A percentile compares a stretch with the other conserved stretches of the same genome.
Evolutionary conservation across 2,113 vertebrate species (phyloP).

Genomic region (Cyprinus carpio): DNA sequence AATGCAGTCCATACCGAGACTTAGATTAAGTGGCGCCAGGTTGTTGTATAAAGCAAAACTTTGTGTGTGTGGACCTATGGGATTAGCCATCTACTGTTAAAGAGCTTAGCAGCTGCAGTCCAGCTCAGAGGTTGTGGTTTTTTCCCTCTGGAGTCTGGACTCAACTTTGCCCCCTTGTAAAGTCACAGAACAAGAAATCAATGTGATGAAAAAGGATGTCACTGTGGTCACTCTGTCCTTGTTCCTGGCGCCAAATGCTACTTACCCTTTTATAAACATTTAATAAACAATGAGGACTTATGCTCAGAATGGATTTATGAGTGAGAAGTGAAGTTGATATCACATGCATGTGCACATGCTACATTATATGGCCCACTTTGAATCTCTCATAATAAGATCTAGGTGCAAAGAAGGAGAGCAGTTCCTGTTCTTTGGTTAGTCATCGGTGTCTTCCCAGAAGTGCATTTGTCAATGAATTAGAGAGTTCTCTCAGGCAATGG

Average conservation of each 20-base stretch:
- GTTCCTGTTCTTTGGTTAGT: constrained; percentile 41
- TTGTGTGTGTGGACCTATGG: constrained; percentile 15
- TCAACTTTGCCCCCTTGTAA: constrained; percentile 63
- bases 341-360: background rate
- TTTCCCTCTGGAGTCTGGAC: background rate
- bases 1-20: constrained; percentile 13
- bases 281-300: background rate
- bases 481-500: constrained; percentile 20
- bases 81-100: constrained; percentile 30
- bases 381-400: constrained; percentile 8
- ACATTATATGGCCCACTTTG: background rate
- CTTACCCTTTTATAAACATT: background rate
- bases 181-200: constrained; percentile 57
- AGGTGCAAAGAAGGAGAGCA: background rate
- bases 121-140: constrained; percentile 15
- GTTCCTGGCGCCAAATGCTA: constrained; percentile 1
- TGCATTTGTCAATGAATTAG: constrained; percentile 47
- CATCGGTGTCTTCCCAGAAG: constrained; percentile 45
- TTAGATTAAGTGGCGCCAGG: constrained; percentile 20
- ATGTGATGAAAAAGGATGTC: constrained; percentile 43
- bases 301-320: background rate
- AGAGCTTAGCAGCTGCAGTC: constrained; percentile 33
- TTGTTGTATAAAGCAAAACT: background rate
- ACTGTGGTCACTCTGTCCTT: constrained; percentile 7
- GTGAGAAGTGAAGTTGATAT: constrained; percentile 1